phyloP scores from a whole-genome alignment of 2,113 vertebrate species.

The Alethe diademata region DNA sequence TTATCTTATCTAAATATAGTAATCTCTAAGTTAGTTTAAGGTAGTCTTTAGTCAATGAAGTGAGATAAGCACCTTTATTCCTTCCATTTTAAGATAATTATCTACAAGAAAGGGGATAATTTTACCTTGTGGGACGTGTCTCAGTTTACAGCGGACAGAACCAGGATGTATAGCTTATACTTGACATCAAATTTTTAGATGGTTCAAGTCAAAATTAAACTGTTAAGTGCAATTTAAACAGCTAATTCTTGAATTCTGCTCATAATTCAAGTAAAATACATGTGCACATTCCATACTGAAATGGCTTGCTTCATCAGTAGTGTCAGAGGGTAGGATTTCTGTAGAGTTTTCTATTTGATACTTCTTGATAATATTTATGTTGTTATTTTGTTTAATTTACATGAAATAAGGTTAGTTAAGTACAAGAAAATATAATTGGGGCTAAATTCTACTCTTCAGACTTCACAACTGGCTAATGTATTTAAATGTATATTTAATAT shows the following conservation, averaged over 20 bases:
- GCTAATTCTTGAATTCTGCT: neutral
- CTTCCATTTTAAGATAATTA: neutral
- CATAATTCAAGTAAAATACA: neutral
- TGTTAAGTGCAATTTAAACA: neutral
- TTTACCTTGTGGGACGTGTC: neutral
- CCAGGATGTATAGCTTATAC: neutral
- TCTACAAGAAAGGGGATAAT: conserved; percentile 7
- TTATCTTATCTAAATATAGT: conserved; percentile 27
- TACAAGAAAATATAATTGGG: neutral
- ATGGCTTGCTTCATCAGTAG: neutral
- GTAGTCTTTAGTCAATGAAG: conserved; percentile 31
- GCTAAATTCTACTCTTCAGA: neutral
- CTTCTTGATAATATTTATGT: neutral
- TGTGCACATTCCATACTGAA: neutral
- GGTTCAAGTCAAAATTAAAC: neutral
- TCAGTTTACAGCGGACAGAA: neutral
- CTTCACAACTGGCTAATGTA: neutral
- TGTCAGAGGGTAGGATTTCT: neutral
- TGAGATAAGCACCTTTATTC: conserved; percentile 23
- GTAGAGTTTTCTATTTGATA: neutral
- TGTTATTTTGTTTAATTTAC: neutral
- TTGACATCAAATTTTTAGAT: neutral
- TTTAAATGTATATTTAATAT: neutral
- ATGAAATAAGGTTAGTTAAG: neutral
- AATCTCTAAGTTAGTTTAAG: conserved; percentile 15